Evolutionary conservation across 1,140 invertebrate genomes (phyloP).

Genomic region (Stenopsyche tienmushanensis): DNA sequence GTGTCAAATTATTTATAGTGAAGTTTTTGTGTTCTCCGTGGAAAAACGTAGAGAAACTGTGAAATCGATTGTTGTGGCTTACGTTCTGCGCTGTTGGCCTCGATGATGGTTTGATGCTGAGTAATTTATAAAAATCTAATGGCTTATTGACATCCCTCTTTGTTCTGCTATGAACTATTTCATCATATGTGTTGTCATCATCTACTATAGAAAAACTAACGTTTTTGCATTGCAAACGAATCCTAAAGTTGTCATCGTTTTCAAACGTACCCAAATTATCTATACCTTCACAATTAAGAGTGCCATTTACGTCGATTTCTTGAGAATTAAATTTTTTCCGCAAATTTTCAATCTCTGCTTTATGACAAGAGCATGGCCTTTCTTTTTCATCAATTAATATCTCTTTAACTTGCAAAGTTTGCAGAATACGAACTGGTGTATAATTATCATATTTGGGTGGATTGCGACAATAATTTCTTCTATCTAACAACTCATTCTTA

Average conservation of each 20-base stretch:
- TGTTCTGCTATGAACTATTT: slow-evolving; percentile 6
- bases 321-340: too few species aligned
- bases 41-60: slow-evolving; percentile 28
- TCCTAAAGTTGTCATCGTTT: slow-evolving; percentile 4
- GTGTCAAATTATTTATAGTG: slow-evolving; percentile 46
- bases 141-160: slow-evolving; percentile 12
- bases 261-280: not conserved
- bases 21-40: slow-evolving; percentile 11
- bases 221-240: slow-evolving; percentile 8
- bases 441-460: not conserved
- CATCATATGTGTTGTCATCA: not conserved
- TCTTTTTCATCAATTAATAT: not conserved
- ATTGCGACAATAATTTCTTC: slow-evolving; percentile 60
- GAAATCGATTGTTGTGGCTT: slow-evolving; percentile 24
- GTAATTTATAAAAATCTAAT: slow-evolving; percentile 5
- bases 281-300: not conserved
- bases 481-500: slow-evolving; percentile 49
- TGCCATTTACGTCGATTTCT: too few species aligned
- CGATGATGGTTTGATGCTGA: not conserved
- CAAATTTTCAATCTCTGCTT: not conserved
- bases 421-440: not conserved
- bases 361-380: not conserved
- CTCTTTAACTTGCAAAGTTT: not conserved
- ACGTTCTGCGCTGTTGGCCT: slow-evolving; percentile 18
- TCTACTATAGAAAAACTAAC: not conserved